Base-by-base conservation (phyloP, 2,888 invertebrate species). In the Choristoneura rosaceana region DNA sequence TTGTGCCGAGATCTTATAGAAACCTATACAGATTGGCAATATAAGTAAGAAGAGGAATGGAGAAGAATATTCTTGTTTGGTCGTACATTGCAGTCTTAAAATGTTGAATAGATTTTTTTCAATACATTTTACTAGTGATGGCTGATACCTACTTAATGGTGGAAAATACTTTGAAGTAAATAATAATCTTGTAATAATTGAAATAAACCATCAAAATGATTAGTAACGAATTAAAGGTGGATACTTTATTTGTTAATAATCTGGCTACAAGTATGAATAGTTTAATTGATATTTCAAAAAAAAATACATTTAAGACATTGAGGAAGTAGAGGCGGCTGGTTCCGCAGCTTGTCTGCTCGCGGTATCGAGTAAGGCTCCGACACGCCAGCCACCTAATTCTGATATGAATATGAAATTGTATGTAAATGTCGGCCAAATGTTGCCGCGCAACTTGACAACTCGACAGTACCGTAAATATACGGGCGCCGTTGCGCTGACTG, bases 321-420 rank as follows among this genome's bases (percentile, higher is more conserved):
- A 52, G 52, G 9, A 5, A 17, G 52, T 52, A 43, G 80, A 77
- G 76, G 79, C 70, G 76, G 73, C 75, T 79, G 79, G 82, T 87
- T 85, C 82, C 82, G 80, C 75, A 77, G 76, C 68, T 75, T 74
- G 78, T 76, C 76, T 79, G 78, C 66, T 76, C 78, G 77, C 74
- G 77, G 77, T 80, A 84, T 84, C 83, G 82, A 82, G 79, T 82
- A 78, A 82, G 80, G 78, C 79, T 70, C 67, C 70, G 62, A 76
- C 77, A 78, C 83, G 76, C 77, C 82, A 79, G 78, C 83, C 82
- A 88, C 87, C 90, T 90, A 90, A 91, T 91, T 90, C 89, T 87
- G 85, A 88, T 90, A 91, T 92, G 91, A 92, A 92, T 91, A 91
- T 92, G 90, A 91, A 92, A 91, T 91, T 87, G 84, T 91, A 92